Evolutionary conservation across 2,888 invertebrate genomes (phyloP).

Genomic region (Ophioninae sp.): DNA sequence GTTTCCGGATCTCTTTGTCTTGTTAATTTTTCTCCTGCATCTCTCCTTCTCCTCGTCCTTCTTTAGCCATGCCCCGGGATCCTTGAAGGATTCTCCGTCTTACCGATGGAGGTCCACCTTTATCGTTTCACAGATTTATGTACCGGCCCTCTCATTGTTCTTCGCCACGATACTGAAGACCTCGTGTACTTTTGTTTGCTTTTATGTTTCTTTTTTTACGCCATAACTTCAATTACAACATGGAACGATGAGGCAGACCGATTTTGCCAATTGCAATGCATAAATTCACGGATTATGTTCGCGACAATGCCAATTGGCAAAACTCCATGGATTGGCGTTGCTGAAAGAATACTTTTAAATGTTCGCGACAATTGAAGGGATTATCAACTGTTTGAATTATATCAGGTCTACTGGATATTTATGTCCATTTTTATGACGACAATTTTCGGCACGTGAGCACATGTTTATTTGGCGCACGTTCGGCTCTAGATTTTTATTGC

Average conservation of each 20-base stretch:
- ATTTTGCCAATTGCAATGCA: constrained; percentile 8
- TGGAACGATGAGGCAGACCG: not conserved
- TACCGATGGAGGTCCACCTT: constrained; percentile 30
- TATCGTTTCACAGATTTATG: constrained; percentile 51
- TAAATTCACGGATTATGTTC: not conserved
- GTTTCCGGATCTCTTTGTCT: constrained; percentile 18
- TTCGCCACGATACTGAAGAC: constrained; percentile 12
- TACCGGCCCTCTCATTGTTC: constrained; percentile 30
- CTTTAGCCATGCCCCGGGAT: constrained; percentile 23
- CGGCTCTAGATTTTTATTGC: too few relatives aligned
- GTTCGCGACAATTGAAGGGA: not conserved
- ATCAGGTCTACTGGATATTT: too few relatives aligned
- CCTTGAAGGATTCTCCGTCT: constrained; percentile 38
- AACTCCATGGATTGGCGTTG: not conserved
- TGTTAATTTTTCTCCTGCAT: constrained; percentile 6
- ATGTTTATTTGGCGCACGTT: too few relatives aligned
- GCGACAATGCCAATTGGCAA: not conserved
- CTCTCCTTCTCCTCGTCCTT: constrained; percentile 6
- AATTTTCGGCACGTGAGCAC: too few relatives aligned
- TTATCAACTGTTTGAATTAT: not conserved
- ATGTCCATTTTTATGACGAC: too few relatives aligned
- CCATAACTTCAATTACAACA: constrained; percentile 31
- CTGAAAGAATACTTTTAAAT: not conserved
- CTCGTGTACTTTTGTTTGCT: not conserved
- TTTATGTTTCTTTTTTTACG: constrained; percentile 17